Base-by-base conservation (phyloP, 1,140 invertebrate genomes). In the Drosophila guanche region DNA sequence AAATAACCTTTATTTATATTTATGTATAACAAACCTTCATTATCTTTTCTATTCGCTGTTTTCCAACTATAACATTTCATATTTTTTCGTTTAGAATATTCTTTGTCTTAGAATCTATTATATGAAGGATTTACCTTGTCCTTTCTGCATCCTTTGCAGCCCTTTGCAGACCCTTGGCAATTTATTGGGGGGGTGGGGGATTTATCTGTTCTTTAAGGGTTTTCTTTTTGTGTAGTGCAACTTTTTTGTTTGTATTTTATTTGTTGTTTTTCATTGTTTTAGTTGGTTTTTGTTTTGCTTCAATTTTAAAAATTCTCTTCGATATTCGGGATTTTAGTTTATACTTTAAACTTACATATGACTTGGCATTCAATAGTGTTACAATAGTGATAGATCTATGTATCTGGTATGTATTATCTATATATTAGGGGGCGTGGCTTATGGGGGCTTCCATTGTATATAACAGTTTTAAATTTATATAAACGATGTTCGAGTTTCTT, bases 271-370 rank as follows among this genome's bases (percentile, higher is more conserved):
- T 63, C 42, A 53, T 60, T 27, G 52, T 57, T 67, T 62, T 61
- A 60, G 65, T 61, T 45, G 68, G 47, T 42, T 40, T 54, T 45
- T 12, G 25, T 43, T 65, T 69, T 42, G 60, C 51, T 71, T 61
- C 56, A 59, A 70, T 74, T 75, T 60, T 55, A 51, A 57, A 66
- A 75, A 54, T 74, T 59, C 51, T 59, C 51, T 67, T 68, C 69
- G 59, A 73, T 73, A 63, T 63, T 73, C 69, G 59, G 52, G 46
- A 75, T 75, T 83, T 76, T 72, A 72, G 66, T 55, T 75, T 43
- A 58, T 43, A 58, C 43, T 74, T 86, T 79, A 63, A 55, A 76
- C 56, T 61, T 61, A 53, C 10, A 43, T 41, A 76, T 76, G 71
- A 76, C 72, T 85, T 85, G 54, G 75, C 60, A 79, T 83, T 62